A percentile compares a stretch with the other conserved stretches of the same genome.
Conservation (phyloP, 2,113 vertebrate species). For the Rhabdomys dilectus region DNA sequence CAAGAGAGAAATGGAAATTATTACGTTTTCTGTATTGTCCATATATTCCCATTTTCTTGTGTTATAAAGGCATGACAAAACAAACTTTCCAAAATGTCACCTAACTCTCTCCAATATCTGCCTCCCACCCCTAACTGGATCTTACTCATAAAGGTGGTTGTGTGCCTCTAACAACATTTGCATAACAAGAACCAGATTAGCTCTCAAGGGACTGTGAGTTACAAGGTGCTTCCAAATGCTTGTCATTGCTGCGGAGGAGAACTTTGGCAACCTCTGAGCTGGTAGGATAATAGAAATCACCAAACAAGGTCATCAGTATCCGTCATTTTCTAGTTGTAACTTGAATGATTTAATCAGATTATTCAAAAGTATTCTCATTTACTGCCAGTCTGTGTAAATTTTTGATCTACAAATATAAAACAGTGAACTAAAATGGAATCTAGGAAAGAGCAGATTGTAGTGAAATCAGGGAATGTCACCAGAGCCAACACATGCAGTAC, state of each 20-base stretch:
- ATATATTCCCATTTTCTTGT: background rate
- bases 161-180: background rate
- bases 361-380: background rate
- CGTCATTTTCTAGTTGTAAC: background rate
- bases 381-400: background rate
- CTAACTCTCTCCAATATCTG: background rate
- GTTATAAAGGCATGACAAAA: background rate
- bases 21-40: background rate
- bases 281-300: background rate
- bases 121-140: background rate
- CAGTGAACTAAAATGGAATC: background rate
- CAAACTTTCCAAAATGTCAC: background rate
- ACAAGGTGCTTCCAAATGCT: background rate
- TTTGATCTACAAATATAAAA: background rate
- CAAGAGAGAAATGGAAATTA: background rate
- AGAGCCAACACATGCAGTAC: background rate
- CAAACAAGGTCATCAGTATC: background rate
- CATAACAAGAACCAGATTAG: background rate
- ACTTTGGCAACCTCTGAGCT: background rate
- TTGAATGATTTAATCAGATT: slow-evolving; percentile 35
- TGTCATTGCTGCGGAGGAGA: background rate
- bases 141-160: background rate
- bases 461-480: background rate
- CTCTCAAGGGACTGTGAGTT: background rate
- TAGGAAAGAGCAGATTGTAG: background rate